phyloP scores from a whole-genome alignment of 2,797 vertebrate species.

The Pipistrellus nathusii region DNA sequence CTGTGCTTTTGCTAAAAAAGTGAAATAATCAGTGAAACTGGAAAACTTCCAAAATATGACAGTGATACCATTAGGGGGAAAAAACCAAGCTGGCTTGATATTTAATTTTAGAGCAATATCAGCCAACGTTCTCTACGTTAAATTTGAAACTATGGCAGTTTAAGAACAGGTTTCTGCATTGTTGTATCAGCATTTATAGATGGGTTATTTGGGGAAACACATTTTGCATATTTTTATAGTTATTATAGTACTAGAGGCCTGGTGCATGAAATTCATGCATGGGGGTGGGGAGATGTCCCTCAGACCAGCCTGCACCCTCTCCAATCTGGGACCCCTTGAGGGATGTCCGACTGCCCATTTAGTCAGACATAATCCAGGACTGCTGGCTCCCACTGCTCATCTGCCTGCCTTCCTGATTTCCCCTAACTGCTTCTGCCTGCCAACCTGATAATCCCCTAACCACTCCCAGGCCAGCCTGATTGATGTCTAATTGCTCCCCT shows the following conservation, averaged over 20 bases:
- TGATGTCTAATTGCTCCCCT: no score
- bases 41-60: background rate
- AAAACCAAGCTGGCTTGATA: background rate
- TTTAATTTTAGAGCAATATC: slow-evolving; percentile 1
- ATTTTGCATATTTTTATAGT: background rate
- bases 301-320: no score
- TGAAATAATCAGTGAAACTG: background rate
- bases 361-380: no score
- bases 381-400: no score
- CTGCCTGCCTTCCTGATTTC: no score
- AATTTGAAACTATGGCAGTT: background rate
- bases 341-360: no score
- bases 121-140: background rate
- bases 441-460: no score
- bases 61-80: background rate
- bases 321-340: no score
- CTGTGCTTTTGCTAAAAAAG: background rate
- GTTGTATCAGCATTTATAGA: background rate
- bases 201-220: background rate
- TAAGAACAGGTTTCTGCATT: background rate
- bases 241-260: background rate
- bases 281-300: no score
- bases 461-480: no score
- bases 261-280: no score
- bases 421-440: no score